Evolutionary conservation across 2,888 invertebrate genomes (phyloP), one percentile per base, ranked within the genome.

Genomic region (Nipponacmea schrenckii): DNA sequence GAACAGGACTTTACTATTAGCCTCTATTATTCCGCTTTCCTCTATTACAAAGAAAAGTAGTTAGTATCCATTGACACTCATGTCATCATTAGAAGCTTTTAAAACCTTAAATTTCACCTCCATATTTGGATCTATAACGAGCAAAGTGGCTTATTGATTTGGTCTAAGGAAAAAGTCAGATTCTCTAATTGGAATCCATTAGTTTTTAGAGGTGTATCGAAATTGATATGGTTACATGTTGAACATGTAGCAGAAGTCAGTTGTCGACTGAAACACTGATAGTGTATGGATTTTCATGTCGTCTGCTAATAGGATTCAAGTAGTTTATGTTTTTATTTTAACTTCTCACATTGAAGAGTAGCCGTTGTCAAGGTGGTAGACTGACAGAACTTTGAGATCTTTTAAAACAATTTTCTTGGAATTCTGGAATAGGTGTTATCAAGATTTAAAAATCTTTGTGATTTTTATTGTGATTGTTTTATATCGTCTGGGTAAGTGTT

Each of bases 21-120:
- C 71, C 62, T 62, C 44, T 71, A 69, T 74, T 72, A 74, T 69
- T 68, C 67, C 56, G 39, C 39, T 39, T 56, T 64, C 64, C 26
- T 69, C 67, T 44, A 56, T 69, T 67, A 79, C 77, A 79, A 70
- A 72, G 79, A 79, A 79, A 76, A 73, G 68, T 72, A 74, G 79
- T 76, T 77, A 76, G 70, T 70, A 65, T 71, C 65, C 76, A 79
- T 77, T 77, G 79, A 79, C 77, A 75, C 56, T 72, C 39, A 10
- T 62, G 66, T 73, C 72, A 72, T 77, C 79, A 76, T 79, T 77
- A 76, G 68, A 67, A 56, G 74, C 76, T 72, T 79, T 77, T 77
- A 75, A 68, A 66, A 72, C 72, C 72, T 45, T 72, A 74, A 72
- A 50, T 74, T 74, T 69, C 65, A 56, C 63, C 67, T 48, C 63